Evolutionary conservation across 2,797 vertebrate species (phyloP).

Genomic region (Thamnophis elegans): DNA sequence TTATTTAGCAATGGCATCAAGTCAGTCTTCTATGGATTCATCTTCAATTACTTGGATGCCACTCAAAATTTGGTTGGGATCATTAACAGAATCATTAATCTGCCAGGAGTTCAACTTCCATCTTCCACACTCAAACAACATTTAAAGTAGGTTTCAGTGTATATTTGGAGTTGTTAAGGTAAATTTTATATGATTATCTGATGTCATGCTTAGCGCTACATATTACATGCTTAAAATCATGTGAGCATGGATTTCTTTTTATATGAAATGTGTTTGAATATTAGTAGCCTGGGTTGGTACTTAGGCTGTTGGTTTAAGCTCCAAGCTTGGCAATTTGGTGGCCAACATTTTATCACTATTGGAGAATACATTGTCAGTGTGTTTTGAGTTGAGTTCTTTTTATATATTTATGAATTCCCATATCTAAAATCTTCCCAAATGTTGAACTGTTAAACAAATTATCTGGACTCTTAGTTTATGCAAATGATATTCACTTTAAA

Average conservation of each 20-base stretch:
- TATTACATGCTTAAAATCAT: neutral
- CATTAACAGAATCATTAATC: constrained; percentile 5
- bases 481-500: neutral
- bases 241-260: neutral
- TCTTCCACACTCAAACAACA: neutral
- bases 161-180: neutral
- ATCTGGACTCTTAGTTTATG: neutral
- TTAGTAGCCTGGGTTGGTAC: no score
- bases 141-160: neutral
- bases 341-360: no score
- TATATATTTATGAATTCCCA: neutral
- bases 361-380: no score
- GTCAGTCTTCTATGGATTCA: neutral
- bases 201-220: accelerated
- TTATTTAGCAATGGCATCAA: neutral
- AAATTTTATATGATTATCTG: neutral
- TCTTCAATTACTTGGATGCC: neutral
- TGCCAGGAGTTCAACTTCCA: neutral
- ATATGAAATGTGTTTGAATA: neutral
- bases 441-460: neutral
- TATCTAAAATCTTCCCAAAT: neutral
- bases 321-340: no score
- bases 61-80: neutral
- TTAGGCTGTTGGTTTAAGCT: no score
- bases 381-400: no score